Percentiles rank a stretch among this genome's conserved stretches.
Conservation (phyloP, 2,113 vertebrate genomes). For the Myiozetetes cayanensis region DNA sequence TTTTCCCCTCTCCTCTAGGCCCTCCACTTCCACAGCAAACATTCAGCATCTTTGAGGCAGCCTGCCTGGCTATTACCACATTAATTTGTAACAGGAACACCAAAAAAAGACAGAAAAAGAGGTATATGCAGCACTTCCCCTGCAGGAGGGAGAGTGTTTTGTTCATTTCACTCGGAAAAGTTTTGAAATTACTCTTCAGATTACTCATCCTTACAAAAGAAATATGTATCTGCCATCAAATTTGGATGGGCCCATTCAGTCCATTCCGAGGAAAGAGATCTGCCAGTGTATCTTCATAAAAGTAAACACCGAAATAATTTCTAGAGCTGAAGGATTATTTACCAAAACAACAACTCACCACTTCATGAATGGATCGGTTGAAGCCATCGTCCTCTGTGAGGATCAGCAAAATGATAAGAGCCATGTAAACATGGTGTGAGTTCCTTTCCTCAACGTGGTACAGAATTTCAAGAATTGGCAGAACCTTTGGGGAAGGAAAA, state of each 20-base stretch:
- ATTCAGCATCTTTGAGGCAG: background rate
- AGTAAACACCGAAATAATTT: background rate
- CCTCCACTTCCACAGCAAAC: background rate
- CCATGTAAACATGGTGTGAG: constrained; percentile 99
- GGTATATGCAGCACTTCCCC: background rate
- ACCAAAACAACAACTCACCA: constrained; percentile 79
- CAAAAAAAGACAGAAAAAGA: background rate
- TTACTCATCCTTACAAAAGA: background rate
- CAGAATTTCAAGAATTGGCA: constrained; percentile 96
- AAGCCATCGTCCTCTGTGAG: constrained; percentile 97
- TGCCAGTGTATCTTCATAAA: background rate
- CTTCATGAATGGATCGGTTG: constrained; percentile 96
- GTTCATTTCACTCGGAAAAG: background rate
- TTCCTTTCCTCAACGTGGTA: constrained; percentile 97
- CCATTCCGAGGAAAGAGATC: background rate
- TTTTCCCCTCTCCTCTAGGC: background rate
- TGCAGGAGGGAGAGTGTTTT: rapidly evolving
- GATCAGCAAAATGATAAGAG: constrained; percentile 95
- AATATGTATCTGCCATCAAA: background rate
- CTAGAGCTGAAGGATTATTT: background rate
- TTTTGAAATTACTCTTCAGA: background rate
- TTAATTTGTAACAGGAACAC: background rate
- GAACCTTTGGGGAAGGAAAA: constrained; percentile 77
- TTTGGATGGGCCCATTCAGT: background rate
- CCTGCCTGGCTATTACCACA: background rate